A percentile compares a stretch with the other conserved stretches of the same genome.
These are phyloP conservation scores for Patagioenas fasciata DNA, from an alignment of 2,113 vertebrate species.

Conservation along the genomic window DNA sequence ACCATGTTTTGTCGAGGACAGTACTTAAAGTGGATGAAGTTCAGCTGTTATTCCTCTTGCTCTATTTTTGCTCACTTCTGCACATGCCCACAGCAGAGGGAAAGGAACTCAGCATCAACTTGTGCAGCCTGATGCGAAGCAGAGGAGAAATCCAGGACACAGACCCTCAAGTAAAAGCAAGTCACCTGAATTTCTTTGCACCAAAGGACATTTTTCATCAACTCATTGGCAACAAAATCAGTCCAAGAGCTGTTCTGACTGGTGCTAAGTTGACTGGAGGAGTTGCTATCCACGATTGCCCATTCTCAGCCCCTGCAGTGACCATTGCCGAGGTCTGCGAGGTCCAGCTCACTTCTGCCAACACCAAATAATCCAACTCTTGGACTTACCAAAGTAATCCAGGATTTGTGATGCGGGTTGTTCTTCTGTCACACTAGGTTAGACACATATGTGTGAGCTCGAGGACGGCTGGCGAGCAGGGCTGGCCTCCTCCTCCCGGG, in stretches of 20 bases:
- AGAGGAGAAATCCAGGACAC: neutral
- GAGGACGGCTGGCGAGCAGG: accelerated
- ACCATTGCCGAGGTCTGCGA: neutral
- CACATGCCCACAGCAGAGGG: accelerated
- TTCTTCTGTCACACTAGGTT: neutral
- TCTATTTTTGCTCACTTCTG: neutral
- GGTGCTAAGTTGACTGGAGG: neutral
- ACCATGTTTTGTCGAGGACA: neutral
- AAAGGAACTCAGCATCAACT: neutral
- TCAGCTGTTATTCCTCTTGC: neutral
- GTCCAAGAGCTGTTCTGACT: neutral
- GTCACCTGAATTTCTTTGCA: neutral
- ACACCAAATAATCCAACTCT: accelerated
- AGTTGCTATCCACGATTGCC: neutral
- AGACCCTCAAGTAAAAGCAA: neutral
- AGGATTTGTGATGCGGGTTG: neutral
- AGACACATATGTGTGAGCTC: neutral
- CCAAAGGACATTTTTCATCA: neutral
- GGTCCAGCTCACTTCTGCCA: neutral
- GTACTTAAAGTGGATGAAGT: neutral
- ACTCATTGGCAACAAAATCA: neutral
- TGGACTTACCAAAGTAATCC: neutral
- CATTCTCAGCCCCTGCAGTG: neutral
- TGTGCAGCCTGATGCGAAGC: accelerated
- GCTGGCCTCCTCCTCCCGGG: neutral